Conservation (phyloP, 2,113 vertebrate genomes). For the Orthonyx spaldingii region DNA sequence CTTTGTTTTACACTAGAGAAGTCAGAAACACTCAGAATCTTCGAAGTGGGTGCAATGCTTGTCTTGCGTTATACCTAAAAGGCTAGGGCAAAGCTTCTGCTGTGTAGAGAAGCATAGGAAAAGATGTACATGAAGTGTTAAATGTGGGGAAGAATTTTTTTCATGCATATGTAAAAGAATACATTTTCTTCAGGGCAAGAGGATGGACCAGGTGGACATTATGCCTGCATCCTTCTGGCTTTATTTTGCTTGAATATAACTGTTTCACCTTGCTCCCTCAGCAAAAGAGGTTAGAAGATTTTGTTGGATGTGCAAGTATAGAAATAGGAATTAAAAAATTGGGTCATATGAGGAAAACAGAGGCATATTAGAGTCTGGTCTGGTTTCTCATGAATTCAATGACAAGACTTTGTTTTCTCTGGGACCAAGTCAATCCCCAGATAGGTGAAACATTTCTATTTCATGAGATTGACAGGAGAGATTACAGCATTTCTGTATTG, state of each 20-base stretch:
- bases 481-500: not conserved
- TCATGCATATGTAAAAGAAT: not conserved
- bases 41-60: not conserved
- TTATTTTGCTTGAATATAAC: not conserved
- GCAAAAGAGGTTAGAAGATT: not conserved
- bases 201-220: not conserved
- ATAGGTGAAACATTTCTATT: not conserved
- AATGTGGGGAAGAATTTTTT: not conserved
- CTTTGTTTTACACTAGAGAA: not conserved
- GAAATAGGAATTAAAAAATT: not conserved
- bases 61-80: not conserved
- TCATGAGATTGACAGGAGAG: not conserved
- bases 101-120: not conserved
- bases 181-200: not conserved
- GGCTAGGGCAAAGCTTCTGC: not conserved
- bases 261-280: not conserved
- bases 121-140: not conserved
- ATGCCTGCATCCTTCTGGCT: not conserved
- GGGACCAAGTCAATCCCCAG: not conserved
- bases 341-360: not conserved
- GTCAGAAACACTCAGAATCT: not conserved
- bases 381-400: not conserved
- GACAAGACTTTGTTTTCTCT: not conserved
- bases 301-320: not conserved
- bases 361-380: not conserved